Evolutionary conservation across 2,113 vertebrate species (phyloP).

Genomic region (Puffinus mauretanicus): DNA sequence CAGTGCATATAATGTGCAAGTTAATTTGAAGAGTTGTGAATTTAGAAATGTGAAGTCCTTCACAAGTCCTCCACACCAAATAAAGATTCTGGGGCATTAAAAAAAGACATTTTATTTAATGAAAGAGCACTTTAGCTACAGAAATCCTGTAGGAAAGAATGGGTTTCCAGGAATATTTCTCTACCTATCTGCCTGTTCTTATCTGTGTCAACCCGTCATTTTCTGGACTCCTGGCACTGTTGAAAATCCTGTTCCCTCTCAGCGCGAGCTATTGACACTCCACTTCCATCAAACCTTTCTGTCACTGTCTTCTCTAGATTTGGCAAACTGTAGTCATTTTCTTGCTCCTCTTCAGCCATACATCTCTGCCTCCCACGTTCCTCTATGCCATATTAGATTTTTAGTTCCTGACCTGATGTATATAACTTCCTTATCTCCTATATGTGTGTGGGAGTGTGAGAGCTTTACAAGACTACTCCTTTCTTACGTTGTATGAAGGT

Average conservation of each 20-base stretch:
- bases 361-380: not conserved
- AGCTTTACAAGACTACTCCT: not conserved
- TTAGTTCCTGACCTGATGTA: not conserved
- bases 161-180: not conserved
- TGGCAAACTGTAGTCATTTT: not conserved
- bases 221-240: not conserved
- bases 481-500: not conserved
- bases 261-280: not conserved
- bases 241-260: not conserved
- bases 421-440: not conserved
- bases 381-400: not conserved
- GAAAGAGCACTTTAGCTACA: not conserved
- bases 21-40: not conserved
- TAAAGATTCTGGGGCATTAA: not conserved
- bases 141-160: not conserved
- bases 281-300: not conserved
- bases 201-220: not conserved
- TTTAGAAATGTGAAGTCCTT: not conserved
- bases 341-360: not conserved
- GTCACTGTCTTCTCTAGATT: not conserved
- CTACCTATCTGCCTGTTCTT: not conserved
- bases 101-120: not conserved
- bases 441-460: not conserved
- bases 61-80: not conserved
- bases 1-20: not conserved